Evolutionary conservation across 2,888 invertebrate species (phyloP).

Genomic region (Hydroisotoma schaefferi): DNA sequence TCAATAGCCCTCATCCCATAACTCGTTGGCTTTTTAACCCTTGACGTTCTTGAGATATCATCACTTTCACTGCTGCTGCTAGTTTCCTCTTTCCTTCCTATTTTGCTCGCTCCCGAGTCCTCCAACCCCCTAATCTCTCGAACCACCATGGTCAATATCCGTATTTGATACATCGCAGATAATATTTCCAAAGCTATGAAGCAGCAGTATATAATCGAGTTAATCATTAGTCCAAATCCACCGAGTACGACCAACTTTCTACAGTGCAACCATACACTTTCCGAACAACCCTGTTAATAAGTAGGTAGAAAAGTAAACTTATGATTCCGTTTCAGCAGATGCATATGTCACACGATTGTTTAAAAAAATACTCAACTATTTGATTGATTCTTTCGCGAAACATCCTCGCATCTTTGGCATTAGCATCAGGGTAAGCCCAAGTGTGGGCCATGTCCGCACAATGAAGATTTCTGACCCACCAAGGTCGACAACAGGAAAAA

Average conservation of each 20-base stretch:
- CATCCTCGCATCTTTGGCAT: not conserved
- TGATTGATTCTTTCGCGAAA: slow-evolving; percentile 9
- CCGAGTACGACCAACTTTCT: not conserved
- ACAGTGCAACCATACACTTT: not conserved
- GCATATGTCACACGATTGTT: not conserved
- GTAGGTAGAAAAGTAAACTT: not conserved
- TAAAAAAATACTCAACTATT: not conserved
- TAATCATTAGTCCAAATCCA: not conserved
- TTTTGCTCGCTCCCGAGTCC: not conserved
- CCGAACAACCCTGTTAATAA: not conserved
- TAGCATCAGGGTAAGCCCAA: not conserved
- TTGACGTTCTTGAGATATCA: not conserved
- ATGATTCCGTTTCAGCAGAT: not conserved
- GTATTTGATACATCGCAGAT: not conserved
- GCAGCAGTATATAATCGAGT: not conserved
- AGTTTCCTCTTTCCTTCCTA: not conserved
- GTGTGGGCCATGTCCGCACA: slow-evolving; percentile 1
- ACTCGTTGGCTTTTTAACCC: not conserved
- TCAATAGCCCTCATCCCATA: not conserved
- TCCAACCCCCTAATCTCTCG: not conserved
- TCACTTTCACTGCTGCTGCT: not conserved
- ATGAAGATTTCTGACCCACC: slow-evolving; percentile 9
- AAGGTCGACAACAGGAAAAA: slow-evolving; percentile 6
- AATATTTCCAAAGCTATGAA: not conserved
- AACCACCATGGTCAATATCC: not conserved